Evolutionary conservation across 2,113 vertebrate genomes (phyloP).

Genomic region (Sebastes fasciatus): DNA sequence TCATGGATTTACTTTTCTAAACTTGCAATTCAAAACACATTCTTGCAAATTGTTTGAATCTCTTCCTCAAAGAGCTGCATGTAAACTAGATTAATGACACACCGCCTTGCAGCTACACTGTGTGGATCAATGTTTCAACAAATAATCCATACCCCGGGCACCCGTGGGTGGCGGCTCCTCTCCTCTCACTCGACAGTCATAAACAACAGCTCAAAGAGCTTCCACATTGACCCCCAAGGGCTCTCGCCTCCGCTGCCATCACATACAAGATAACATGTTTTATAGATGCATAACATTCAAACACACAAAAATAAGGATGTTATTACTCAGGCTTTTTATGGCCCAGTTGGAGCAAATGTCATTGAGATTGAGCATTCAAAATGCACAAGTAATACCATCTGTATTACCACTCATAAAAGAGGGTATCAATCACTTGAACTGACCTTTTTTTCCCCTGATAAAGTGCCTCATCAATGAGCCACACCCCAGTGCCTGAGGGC

Average conservation of each 20-base stretch:
- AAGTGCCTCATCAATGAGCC: conserved; percentile 75
- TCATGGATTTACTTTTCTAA: not conserved
- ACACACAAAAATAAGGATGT: conserved; percentile 70
- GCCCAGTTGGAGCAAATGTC: conserved; percentile 73
- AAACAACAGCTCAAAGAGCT: conserved; percentile 59
- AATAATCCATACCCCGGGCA: conserved; percentile 61
- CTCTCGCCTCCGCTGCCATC: conserved; percentile 26
- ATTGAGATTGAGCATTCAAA: conserved; percentile 76
- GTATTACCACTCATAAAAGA: conserved; percentile 77
- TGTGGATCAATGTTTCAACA: conserved; percentile 61
- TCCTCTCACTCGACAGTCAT: conserved; percentile 40
- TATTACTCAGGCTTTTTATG: conserved; percentile 74
- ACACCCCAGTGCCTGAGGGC: conserved; percentile 59
- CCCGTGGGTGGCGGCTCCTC: conserved; percentile 18
- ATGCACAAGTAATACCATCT: conserved; percentile 73
- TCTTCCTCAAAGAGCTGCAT: conserved; percentile 28
- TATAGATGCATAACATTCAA: conserved; percentile 67
- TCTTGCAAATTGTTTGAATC: conserved; percentile 16
- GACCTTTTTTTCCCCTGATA: conserved; percentile 75
- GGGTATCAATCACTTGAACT: conserved; percentile 80
- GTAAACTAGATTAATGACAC: conserved; percentile 44
- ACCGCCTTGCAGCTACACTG: conserved; percentile 20
- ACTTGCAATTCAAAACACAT: conserved; percentile 9
- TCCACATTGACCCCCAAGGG: conserved; percentile 49
- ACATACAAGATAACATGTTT: conserved; percentile 59